Conservation (phyloP, 2,888 invertebrate genomes). For the Cryptops parisi region DNA sequence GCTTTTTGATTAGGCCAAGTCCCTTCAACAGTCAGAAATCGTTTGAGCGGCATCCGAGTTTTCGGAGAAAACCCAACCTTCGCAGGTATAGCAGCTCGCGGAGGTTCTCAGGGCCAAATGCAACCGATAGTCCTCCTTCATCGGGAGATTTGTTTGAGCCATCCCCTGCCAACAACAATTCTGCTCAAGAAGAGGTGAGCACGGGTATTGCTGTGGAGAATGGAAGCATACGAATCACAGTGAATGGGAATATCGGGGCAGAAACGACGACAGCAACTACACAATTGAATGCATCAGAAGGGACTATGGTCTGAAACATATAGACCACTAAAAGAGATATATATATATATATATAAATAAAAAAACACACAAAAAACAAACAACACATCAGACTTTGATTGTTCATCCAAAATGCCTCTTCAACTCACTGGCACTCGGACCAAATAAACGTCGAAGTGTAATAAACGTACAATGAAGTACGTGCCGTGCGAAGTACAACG, state of each 20-base stretch:
- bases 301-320: slow-evolving; percentile 13
- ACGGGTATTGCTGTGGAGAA: slow-evolving; percentile 13
- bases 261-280: slow-evolving; percentile 47
- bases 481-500: too few relatives aligned
- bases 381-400: too few relatives aligned
- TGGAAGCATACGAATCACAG: slow-evolving; percentile 66
- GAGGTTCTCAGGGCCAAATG: slow-evolving; percentile 32
- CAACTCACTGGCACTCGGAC: too few relatives aligned
- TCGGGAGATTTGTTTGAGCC: slow-evolving; percentile 7
- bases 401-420: too few relatives aligned
- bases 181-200: slow-evolving; percentile 6
- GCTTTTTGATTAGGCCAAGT: slow-evolving; percentile 81
- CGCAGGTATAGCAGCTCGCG: slow-evolving; percentile 68
- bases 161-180: slow-evolving; percentile 4
- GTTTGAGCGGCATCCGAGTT: slow-evolving; percentile 79
- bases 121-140: neutral
- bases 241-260: slow-evolving; percentile 71
- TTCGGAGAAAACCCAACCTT: slow-evolving; percentile 79
- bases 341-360: too few relatives aligned
- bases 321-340: too few relatives aligned
- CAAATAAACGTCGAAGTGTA: too few relatives aligned
- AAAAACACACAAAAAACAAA: too few relatives aligned
- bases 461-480: too few relatives aligned
- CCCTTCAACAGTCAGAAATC: slow-evolving; percentile 92
- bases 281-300: neutral